Conservation (phyloP, 2,888 invertebrate genomes). For the Nymphalis polychloros region DNA sequence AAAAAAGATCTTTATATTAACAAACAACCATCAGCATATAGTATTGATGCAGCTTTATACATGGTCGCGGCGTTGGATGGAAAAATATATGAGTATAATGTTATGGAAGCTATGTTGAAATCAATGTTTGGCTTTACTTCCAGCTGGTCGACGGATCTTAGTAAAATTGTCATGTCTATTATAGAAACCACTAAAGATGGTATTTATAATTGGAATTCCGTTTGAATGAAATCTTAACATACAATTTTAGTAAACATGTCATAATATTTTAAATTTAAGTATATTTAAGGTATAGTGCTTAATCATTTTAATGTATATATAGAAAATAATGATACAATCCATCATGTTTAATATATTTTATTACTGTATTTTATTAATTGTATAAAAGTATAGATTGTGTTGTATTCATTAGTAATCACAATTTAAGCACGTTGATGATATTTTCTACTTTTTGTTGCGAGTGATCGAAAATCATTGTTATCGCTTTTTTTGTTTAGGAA, state of each 20-base stretch:
- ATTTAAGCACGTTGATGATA: neutral
- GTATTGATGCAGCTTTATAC: constrained; percentile 63
- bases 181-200: constrained; percentile 53
- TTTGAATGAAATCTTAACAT: neutral
- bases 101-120: constrained; percentile 60
- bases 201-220: constrained; percentile 38
- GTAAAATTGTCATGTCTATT: constrained; percentile 57
- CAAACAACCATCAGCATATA: constrained; percentile 58
- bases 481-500: constrained; percentile 47
- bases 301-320: too few species aligned
- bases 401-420: neutral
- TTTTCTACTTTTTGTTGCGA: neutral
- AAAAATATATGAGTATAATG: constrained; percentile 66
- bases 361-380: neutral
- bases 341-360: too few species aligned
- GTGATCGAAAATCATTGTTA: constrained; percentile 41
- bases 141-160: constrained; percentile 52
- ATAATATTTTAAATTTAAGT: neutral
- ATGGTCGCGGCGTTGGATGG: constrained; percentile 62
- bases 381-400: neutral
- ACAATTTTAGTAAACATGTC: neutral
- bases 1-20: constrained; percentile 56
- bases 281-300: neutral
- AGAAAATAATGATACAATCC: too few species aligned
- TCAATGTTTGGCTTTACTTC: constrained; percentile 57